Evolutionary conservation across 1,140 invertebrate species (phyloP), one percentile per base, ranked within the genome.

Genomic region (Euwallacea similis): DNA sequence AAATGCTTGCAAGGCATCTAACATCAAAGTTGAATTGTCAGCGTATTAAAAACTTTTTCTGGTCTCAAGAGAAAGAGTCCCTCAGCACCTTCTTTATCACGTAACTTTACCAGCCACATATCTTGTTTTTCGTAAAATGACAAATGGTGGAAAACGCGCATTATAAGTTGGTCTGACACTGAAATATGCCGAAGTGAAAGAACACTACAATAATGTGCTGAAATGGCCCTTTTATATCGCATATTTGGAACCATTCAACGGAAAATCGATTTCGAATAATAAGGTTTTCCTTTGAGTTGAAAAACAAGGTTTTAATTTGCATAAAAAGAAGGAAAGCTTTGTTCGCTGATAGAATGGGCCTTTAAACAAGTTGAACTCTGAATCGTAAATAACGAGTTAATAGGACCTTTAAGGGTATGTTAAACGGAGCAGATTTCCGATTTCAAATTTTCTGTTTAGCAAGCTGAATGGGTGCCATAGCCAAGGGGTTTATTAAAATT

Each of bases 21-120:
- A 50, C 46, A 13, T 50, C 46, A 50, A 50, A 50, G 46, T 50
- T 50, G 13, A 50, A 50, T 50, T 50, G 46, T 50, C 46, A 50
- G 46, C 9, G 13, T 50, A 50, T 50, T 10, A 50, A 50, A 50
- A 50, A 13, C 13, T 50, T 50, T 50, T 50, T 33, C 21, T 33
- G 21, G 21, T 33, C 46, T 11, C 13, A 10, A 50, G 46, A 11
- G 46, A 50, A 50, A 50, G 9, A 50, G 46, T 50, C 46, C 46
- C 46, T 50, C 46, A 11, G 46, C 46, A 50, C 46, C 46, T 50
- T 50, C 13, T 50, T 2, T 50, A 13, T 50, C 46, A 50, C 46
- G 46, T 50, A 50, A 13, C 13, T 50, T 50, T 50, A 50, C 9
- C 46, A 10, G 9, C 13, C 13, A 11, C 46, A 13, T 50, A 50